Conservation (phyloP, 1,140 invertebrate species). For the Charaxes varanes region DNA sequence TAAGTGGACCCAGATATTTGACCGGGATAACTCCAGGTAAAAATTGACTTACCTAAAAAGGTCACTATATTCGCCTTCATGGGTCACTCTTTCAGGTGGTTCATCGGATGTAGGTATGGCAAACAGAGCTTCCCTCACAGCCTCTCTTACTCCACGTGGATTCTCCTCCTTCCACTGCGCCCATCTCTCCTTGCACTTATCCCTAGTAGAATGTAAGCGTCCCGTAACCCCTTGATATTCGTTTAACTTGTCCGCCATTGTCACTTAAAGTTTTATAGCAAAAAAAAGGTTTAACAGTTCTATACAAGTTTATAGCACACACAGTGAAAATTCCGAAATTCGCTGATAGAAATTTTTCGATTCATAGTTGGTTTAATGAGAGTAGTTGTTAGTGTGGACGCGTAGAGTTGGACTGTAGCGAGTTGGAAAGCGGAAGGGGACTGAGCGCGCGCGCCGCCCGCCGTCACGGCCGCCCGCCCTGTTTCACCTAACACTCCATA, state of each 20-base stretch:
- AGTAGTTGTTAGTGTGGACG: conserved; percentile 19
- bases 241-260: conserved; percentile 83
- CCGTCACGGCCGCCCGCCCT: conserved; percentile 40
- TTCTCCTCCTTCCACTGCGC: conserved; percentile 75
- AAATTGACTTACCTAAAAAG: conserved; percentile 84
- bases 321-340: not conserved
- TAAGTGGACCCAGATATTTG: too few species aligned
- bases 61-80: conserved; percentile 81
- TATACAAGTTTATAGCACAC: not conserved
- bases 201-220: conserved; percentile 80
- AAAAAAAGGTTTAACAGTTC: not conserved
- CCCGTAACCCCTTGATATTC: conserved; percentile 85
- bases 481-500: conserved; percentile 25
- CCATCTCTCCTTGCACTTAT: conserved; percentile 77
- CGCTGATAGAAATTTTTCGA: not conserved
- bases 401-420: conserved; percentile 14
- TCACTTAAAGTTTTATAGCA: conserved; percentile 1
- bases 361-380: conserved; percentile 19
- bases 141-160: conserved; percentile 66
- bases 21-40: too few species aligned
- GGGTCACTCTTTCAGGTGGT: conserved; percentile 50
- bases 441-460: conserved; percentile 57
- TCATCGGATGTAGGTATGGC: conserved; percentile 64
- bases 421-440: conserved; percentile 42
- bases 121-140: conserved; percentile 49